Conservation (phyloP, 2,113 vertebrate genomes). For the Cacatua alba region DNA sequence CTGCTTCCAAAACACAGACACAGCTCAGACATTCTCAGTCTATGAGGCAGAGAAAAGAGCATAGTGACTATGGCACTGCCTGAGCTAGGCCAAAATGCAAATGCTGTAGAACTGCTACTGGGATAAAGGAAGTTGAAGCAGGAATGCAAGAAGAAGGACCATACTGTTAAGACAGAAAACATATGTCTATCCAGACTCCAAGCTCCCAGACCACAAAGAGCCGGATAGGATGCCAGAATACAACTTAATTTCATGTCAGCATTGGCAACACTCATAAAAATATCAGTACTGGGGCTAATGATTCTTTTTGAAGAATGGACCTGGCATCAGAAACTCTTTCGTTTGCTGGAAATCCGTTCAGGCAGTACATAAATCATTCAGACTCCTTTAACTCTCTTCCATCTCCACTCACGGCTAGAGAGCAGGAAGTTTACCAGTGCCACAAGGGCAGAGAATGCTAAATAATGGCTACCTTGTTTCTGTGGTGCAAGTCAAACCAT, state of each 20-base stretch:
- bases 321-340: not conserved
- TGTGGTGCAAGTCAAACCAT: not conserved
- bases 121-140: not conserved
- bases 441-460: not conserved
- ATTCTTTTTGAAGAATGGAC: not conserved
- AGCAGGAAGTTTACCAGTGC: not conserved
- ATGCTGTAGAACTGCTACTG: not conserved
- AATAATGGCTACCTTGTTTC: not conserved
- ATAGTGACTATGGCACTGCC: not conserved
- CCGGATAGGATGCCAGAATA: not conserved
- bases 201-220: not conserved
- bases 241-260: slow-evolving; percentile 1
- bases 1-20: not conserved
- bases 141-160: not conserved
- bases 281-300: not conserved
- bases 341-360: not conserved
- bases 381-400: not conserved
- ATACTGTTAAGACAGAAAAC: not conserved
- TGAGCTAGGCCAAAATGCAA: not conserved
- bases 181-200: not conserved
- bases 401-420: not conserved
- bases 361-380: slow-evolving; percentile 5
- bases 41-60: not conserved
- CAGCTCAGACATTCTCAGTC: not conserved
- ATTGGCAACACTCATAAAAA: slow-evolving; percentile 1